Base-by-base conservation (phyloP, 2,113 vertebrate genomes). In the Theropithecus gelada region DNA sequence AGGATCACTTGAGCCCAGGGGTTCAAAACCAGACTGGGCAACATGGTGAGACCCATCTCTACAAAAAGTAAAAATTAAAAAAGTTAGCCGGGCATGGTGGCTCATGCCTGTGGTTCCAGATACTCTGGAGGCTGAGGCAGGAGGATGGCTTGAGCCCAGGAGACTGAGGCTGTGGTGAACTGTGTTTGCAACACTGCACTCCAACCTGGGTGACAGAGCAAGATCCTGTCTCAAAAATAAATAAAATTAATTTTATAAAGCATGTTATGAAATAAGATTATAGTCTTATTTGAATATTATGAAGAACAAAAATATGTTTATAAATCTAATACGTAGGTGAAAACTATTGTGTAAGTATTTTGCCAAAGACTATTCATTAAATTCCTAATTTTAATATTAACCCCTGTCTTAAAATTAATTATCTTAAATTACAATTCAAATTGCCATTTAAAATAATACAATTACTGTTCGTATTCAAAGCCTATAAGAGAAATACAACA, bases 281-380 rank as follows among this genome's bases (percentile, higher is more conserved):
- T 73, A 73, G 3, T 91, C 32, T 87, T 68, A 73, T 30, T 82
- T 84, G 32, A 84, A 30, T 93, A 10, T 79, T 84, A 84, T 52
- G 6, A 96, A 97, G 35, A 45, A 87, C n/a, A 96, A 90, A 92
- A 92, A 90, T 88, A 38, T 88, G 8, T 75, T 86, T 61, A 16
- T 76, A 66, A 11, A 45, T 75, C 45, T 52, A 14, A 88, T 84
- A 73, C 5, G 10, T 48, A 88, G 43, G 40, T 76, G 84, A 66
- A 88, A 88, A 61, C 14, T 93, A 45, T 88, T 35, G 30, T 79
- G 43, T 83, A 66, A 88, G 52, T 94, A 76, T 92, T 94, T 92
- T 73, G 14, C 38, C 84, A 85, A 93, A 91, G 22, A 38, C 81
- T 75, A 81, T 22, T 95, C 17, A 90, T 83, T 81, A 43, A 66